Percentiles rank a stretch among this genome's conserved stretches.
Conservation (phyloP, 2,888 invertebrate genomes). For the Cosmorhoe ocellata region DNA sequence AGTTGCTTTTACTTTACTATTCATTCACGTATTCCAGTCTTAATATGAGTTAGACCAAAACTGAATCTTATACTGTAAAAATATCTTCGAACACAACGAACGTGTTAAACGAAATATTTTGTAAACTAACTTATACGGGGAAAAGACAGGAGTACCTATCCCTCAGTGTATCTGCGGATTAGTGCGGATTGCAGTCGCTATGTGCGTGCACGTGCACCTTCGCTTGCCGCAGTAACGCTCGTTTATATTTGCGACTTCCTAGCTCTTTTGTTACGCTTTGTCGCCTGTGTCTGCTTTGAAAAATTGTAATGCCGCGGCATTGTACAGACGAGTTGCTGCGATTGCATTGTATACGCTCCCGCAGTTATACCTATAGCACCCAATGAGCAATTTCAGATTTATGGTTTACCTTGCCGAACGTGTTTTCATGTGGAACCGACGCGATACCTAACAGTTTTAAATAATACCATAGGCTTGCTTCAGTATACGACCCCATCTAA, state of each 20-base stretch:
- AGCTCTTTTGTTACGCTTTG: constrained; percentile 78
- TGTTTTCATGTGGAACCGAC: constrained; percentile 19
- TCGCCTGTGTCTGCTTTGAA: constrained; percentile 78
- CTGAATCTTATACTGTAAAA: too few relatives aligned
- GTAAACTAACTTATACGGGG: not conserved
- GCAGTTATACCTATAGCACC: constrained; percentile 36
- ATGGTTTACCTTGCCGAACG: constrained; percentile 34
- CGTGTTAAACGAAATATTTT: not conserved
- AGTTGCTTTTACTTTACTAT: constrained; percentile 8
- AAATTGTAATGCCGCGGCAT: constrained; percentile 78
- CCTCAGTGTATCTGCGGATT: constrained; percentile 36
- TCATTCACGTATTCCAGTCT: constrained; percentile 1
- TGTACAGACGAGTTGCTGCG: constrained; percentile 67
- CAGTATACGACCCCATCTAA: constrained; percentile 12
- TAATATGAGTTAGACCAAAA: too few relatives aligned
- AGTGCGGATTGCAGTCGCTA: constrained; percentile 44
- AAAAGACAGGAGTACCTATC: constrained; percentile 1
- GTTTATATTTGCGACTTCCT: constrained; percentile 79
- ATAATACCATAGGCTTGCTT: constrained; percentile 18
- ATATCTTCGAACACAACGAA: too few relatives aligned
- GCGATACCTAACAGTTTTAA: constrained; percentile 9
- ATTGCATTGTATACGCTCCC: constrained; percentile 63
- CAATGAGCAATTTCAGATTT: constrained; percentile 47
- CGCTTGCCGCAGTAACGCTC: constrained; percentile 71
- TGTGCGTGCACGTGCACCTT: constrained; percentile 64